phyloP scores from a whole-genome alignment of 2,888 invertebrate species.

The Eilema depressum region DNA sequence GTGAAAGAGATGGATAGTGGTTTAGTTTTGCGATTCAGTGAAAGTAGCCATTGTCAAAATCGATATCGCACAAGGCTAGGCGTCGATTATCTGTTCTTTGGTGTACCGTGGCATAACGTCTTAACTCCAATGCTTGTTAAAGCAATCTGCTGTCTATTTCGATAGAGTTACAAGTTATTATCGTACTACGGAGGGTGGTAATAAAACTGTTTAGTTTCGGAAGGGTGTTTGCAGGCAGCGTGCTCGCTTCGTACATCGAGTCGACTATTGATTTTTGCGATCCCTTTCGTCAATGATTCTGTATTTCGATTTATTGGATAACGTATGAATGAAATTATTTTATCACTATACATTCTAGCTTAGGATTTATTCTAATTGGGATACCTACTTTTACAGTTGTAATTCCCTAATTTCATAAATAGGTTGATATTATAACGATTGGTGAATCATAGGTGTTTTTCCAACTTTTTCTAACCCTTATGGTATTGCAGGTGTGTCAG shows the following conservation, averaged over 20 bases:
- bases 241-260: constrained; percentile 71
- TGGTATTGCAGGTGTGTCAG: too few species aligned
- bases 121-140: constrained; percentile 22
- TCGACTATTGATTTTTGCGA: constrained; percentile 82
- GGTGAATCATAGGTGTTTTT: too few species aligned
- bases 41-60: constrained; percentile 80
- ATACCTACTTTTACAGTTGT: neutral
- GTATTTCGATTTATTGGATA: constrained; percentile 79
- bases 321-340: constrained; percentile 17
- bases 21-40: constrained; percentile 56
- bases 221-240: constrained; percentile 46
- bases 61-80: constrained; percentile 87
- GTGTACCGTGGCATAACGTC: constrained; percentile 45
- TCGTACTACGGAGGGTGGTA: constrained; percentile 20
- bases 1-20: constrained; percentile 56
- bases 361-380: neutral
- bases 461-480: too few species aligned
- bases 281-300: constrained; percentile 60
- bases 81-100: constrained; percentile 84
- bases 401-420: neutral
- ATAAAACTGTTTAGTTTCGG: constrained; percentile 36
- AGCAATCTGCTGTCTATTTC: constrained; percentile 33
- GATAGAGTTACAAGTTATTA: neutral
- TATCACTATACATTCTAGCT: neutral
- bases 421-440: too few species aligned